A percentile compares a stretch with the other conserved stretches of the same genome.
phyloP scores from a whole-genome alignment of 2,888 invertebrate species.

The Timema cristinae region DNA sequence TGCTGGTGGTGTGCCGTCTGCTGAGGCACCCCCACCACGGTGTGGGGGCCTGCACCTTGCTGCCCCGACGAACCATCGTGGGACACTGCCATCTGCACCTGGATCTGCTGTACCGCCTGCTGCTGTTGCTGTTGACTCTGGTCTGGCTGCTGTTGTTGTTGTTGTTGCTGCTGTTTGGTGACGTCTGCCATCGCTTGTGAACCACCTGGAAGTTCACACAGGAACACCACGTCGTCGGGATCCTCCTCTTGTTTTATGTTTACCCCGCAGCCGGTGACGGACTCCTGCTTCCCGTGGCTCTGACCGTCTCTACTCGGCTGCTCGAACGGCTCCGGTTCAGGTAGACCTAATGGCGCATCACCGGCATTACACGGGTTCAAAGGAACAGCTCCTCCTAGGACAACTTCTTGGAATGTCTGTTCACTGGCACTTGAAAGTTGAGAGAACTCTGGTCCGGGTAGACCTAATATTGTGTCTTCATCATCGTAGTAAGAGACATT shows the following conservation, averaged over 20 bases:
- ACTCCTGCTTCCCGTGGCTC: background rate
- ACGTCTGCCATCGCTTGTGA: constrained; percentile 21
- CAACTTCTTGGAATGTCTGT: too few relatives aligned
- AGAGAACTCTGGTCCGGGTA: too few relatives aligned
- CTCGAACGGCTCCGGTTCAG: constrained; percentile 2
- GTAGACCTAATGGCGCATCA: too few relatives aligned
- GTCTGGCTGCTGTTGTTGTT: constrained; percentile 39
- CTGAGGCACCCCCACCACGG: constrained; percentile 19
- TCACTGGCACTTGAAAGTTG: too few relatives aligned
- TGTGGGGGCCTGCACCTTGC: constrained; percentile 18
- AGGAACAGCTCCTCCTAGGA: too few relatives aligned
- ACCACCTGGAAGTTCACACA: background rate
- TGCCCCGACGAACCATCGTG: constrained; percentile 13
- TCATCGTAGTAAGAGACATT: too few relatives aligned
- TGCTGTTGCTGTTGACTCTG: constrained; percentile 36
- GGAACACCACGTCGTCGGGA: background rate
- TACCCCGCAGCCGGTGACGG: background rate
- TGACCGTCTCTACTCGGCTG: background rate
- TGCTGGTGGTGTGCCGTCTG: constrained; percentile 20
- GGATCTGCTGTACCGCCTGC: constrained; percentile 37
- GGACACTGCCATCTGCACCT: constrained; percentile 15
- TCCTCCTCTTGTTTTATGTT: background rate
- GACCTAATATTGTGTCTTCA: too few relatives aligned
- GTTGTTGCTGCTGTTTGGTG: constrained; percentile 38
- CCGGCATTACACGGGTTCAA: too few relatives aligned